Evolutionary conservation across 2,113 vertebrate species (phyloP), one percentile per base, ranked within the genome.

Genomic region (Xiphophorus couchianus): DNA sequence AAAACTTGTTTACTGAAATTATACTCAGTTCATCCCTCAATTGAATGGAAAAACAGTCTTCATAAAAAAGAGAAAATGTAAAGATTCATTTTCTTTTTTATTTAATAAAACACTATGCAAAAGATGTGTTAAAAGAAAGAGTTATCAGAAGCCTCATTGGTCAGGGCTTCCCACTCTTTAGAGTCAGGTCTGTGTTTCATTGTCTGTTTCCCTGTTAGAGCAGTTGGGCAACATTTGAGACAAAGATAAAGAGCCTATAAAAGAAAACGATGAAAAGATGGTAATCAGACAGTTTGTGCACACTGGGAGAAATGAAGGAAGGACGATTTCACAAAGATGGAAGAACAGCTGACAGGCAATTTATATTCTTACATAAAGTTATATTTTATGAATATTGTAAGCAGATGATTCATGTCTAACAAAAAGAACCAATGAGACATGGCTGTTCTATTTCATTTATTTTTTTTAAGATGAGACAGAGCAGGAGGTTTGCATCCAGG

Each of bases 161-260:
- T 81, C 71, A 14, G 31, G 61, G 62, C n/a, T 33, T 39, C 58
- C 76, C 39, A n/a, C 14, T 73, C 78, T 62, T 78, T 68, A 69
- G 64, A 86, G 68, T 1, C 74, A 0, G 22, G 37, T 66, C 39
- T 30, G n/a, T 44, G 31, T 86, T 73, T 77, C 15, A 64, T 81
- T 69, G 64, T 71, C 51, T 70, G 0, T 72, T 87, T 78, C 35
- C 69, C 69, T 65, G 54, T 84, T 62, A 81, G 74, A 68, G 31
- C 64, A 14, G 63, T 54, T 51, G 35, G 62, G 79, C 71, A 74
- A 66, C 54, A 51, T 77, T 33, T 6, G 22, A 78, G 69, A 81
- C 64, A 65, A 77, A 64, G 80, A 84, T 54, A 71, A 76, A 76
- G 69, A 82, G 29, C 72, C 79, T 48, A 19, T 48, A 81, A 83